Evolutionary conservation across 1,140 invertebrate species (phyloP).

Genomic region (Sycophila sp.): DNA sequence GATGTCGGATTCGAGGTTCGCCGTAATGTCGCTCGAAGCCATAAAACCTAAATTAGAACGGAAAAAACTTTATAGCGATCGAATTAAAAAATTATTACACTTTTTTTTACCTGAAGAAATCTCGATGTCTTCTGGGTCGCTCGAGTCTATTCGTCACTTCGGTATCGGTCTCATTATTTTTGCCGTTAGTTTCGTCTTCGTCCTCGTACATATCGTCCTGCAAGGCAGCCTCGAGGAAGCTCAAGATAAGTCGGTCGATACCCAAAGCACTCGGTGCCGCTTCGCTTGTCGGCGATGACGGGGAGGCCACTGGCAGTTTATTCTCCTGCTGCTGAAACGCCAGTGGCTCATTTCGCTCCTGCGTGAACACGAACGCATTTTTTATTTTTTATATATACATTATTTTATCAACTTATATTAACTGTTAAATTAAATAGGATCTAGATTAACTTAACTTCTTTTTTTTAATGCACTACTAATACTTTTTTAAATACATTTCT

Average conservation of each 20-base stretch:
- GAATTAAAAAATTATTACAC: not conserved
- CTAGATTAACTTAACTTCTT: too few species aligned
- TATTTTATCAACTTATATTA: too few species aligned
- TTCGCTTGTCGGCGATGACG: not conserved
- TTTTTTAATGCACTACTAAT: too few species aligned
- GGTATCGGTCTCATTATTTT: not conserved
- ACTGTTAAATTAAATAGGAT: too few species aligned
- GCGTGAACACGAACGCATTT: too few species aligned
- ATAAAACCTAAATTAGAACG: constrained; percentile 11
- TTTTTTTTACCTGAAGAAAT: constrained; percentile 14
- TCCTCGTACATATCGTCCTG: constrained; percentile 41
- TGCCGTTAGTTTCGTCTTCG: constrained; percentile 25
- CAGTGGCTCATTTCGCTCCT: not conserved
- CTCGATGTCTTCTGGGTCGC: not conserved
- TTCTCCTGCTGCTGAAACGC: constrained; percentile 25
- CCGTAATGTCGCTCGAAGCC: not conserved
- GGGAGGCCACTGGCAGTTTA: not conserved
- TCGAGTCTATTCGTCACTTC: not conserved
- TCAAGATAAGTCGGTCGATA: constrained; percentile 53
- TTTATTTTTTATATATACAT: too few species aligned
- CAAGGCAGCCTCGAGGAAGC: constrained; percentile 54
- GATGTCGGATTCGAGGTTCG: not conserved
- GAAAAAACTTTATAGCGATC: too few species aligned
- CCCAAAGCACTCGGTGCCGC: constrained; percentile 11
- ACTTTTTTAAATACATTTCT: too few species aligned